A percentile compares a stretch with the other conserved stretches of the same genome.
phyloP scores from a whole-genome alignment of 2,113 vertebrate species.

The Tursiops truncatus region DNA sequence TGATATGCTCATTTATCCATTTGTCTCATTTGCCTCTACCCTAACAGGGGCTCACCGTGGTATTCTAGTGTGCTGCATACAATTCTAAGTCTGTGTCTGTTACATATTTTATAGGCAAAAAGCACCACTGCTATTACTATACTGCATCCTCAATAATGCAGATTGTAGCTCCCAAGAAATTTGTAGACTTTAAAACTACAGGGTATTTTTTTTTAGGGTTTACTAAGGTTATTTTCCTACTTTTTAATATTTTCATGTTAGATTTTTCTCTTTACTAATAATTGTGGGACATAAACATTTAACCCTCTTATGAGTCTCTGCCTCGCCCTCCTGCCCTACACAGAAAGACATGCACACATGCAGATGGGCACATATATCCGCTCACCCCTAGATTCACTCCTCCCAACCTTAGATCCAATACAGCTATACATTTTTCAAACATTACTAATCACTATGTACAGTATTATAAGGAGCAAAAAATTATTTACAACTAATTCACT shows the following conservation, averaged over 20 bases:
- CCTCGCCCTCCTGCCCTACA: no score
- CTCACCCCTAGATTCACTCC: neutral
- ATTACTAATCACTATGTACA: neutral
- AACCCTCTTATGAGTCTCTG: neutral
- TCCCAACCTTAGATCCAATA: neutral
- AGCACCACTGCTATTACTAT: neutral
- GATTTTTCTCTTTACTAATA: neutral
- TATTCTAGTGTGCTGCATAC: neutral
- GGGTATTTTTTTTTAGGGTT: neutral
- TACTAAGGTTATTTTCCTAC: neutral
- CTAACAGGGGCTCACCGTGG: neutral
- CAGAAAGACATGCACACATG: neutral
- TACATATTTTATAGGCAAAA: neutral
- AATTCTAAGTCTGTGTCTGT: neutral
- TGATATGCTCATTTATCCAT: neutral
- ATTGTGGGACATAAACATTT: no score
- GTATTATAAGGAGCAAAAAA: neutral
- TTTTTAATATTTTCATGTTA: neutral
- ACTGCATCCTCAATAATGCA: neutral
- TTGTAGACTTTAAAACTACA: neutral
- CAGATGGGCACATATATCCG: neutral
- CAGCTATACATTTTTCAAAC: neutral
- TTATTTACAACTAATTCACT: neutral
- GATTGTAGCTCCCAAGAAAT: neutral
- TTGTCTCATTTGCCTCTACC: no score